These are phyloP conservation scores for Carposina sasakii DNA, from an alignment of 1,140 invertebrate species.

Conservation along the genomic window DNA sequence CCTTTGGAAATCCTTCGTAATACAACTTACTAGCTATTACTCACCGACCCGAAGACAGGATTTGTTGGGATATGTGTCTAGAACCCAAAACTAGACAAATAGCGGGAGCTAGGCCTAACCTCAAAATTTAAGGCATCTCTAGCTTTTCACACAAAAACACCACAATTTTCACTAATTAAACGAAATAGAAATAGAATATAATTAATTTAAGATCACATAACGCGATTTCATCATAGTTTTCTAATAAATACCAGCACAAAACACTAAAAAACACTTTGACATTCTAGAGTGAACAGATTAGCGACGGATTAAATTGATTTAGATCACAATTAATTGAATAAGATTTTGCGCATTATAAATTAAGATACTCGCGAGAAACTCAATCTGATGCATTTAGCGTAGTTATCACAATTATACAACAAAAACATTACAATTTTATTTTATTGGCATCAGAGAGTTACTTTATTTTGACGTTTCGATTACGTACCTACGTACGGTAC, in stretches of 20 bases:
- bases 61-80: constrained; percentile 25
- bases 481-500: too few species aligned
- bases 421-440: constrained; percentile 57
- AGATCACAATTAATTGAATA: too few species aligned
- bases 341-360: constrained; percentile 1
- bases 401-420: constrained; percentile 33
- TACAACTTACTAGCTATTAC: constrained; percentile 61
- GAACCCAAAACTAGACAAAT: constrained; percentile 40
- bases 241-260: constrained; percentile 45
- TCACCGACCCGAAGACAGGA: constrained; percentile 55
- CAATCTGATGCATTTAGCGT: constrained; percentile 43
- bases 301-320: too few species aligned
- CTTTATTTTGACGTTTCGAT: constrained; percentile 67
- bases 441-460: constrained; percentile 66
- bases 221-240: constrained; percentile 20
- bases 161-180: constrained; percentile 9
- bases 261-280: constrained; percentile 61
- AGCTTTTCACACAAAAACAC: constrained; percentile 27
- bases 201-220: background rate
- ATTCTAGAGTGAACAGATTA: too few species aligned
- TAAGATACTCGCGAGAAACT: constrained; percentile 36
- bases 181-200: background rate
- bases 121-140: constrained; percentile 51
- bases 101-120: constrained; percentile 69
- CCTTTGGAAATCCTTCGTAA: constrained; percentile 43